Conservation (phyloP, 1,140 invertebrate genomes). For the Aphis gossypii region DNA sequence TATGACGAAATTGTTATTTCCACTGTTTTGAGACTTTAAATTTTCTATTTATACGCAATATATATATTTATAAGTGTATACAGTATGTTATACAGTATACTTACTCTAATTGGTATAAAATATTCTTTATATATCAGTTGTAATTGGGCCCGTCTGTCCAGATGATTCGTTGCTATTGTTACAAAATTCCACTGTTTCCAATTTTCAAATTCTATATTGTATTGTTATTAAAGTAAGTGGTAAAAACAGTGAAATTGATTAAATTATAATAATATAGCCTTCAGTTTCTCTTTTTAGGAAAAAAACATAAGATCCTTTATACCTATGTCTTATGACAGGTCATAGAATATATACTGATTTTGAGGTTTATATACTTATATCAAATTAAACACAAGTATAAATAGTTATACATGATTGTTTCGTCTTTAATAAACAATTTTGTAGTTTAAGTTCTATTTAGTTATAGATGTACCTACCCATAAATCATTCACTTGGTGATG, state of each 20-base stretch:
- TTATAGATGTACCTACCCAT: not conserved
- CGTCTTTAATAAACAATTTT: not conserved
- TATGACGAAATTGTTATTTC: not conserved
- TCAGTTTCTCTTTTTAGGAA: too few species aligned
- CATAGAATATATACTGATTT: too few species aligned
- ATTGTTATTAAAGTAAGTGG: not conserved
- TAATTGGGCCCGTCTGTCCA: not conserved
- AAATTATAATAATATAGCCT: not conserved
- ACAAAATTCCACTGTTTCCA: not conserved
- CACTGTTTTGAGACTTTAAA: not conserved
- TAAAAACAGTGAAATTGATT: not conserved
- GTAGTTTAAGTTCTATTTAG: not conserved
- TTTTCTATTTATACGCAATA: not conserved
- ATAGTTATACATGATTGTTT: not conserved
- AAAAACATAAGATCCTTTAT: too few species aligned
- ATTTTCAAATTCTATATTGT: not conserved
- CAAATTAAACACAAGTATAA: not conserved
- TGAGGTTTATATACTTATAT: too few species aligned
- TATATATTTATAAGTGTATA: not conserved
- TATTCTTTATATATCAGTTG: not conserved
- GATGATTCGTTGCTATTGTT: not conserved
- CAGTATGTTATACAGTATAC: not conserved
- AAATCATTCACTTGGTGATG: not conserved
- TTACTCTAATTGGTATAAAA: not conserved
- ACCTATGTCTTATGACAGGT: too few species aligned